Evolutionary conservation across 1,140 invertebrate genomes (phyloP).

Genomic region (Lutraria rhynchaena): DNA sequence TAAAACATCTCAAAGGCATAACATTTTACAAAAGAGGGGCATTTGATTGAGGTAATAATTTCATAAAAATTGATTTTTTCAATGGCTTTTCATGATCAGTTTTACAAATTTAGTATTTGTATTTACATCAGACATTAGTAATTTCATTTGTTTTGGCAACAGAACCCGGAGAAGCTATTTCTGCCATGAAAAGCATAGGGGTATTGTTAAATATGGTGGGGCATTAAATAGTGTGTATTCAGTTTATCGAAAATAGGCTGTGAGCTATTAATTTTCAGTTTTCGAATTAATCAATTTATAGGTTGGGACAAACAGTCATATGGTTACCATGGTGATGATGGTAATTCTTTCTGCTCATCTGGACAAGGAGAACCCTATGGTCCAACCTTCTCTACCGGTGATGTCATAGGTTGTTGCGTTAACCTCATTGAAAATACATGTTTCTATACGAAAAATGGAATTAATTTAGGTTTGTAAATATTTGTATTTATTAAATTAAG

Average conservation of each 20-base stretch:
- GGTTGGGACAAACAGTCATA: constrained; percentile 99
- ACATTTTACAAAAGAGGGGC: too few relatives aligned
- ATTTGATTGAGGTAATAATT: too few relatives aligned
- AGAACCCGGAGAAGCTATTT: not conserved
- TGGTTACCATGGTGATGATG: constrained; percentile 99
- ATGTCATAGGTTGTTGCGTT: constrained; percentile 97
- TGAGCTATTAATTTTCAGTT: not conserved
- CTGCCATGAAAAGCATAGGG: not conserved
- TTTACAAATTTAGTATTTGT: too few relatives aligned
- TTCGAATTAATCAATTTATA: constrained; percentile 79
- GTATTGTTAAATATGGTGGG: too few relatives aligned
- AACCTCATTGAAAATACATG: constrained; percentile 99
- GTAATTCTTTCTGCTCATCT: constrained; percentile 99
- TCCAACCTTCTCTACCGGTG: constrained; percentile 98
- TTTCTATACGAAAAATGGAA: constrained; percentile 99
- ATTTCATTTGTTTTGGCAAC: not conserved
- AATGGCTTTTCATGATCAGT: too few relatives aligned
- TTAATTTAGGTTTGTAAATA: constrained; percentile 88
- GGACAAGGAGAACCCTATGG: constrained; percentile 98
- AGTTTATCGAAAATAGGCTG: not conserved
- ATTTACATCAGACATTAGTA: too few relatives aligned
- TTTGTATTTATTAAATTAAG: too few relatives aligned
- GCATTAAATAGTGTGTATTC: not conserved
- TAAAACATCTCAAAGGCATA: too few relatives aligned
- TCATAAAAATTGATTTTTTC: too few relatives aligned